Percentiles rank a stretch among this genome's conserved stretches.
Conservation (phyloP, 1,140 invertebrate species). For the Brachionus rubens region DNA sequence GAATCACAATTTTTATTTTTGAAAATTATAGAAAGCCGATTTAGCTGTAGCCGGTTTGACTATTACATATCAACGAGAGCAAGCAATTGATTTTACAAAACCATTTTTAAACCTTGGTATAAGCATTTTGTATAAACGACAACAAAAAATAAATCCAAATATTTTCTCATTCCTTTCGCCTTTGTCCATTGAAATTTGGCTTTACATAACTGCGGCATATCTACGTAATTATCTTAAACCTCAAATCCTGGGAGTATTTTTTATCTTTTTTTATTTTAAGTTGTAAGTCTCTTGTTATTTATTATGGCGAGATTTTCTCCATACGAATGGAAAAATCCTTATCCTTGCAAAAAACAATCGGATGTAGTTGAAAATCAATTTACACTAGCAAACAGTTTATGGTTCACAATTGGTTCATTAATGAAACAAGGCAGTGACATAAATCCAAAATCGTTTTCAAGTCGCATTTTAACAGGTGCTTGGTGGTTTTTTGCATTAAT, state of each 20-base stretch:
- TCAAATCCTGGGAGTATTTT: too few relatives aligned
- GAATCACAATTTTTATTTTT: too few relatives aligned
- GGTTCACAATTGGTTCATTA: conserved; percentile 79
- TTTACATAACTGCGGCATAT: conserved; percentile 61
- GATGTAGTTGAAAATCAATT: conserved; percentile 84
- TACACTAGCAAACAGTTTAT: conserved; percentile 83
- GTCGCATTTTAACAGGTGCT: conserved; percentile 87
- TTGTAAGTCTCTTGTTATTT: conserved; percentile 88
- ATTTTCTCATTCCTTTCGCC: conserved; percentile 43
- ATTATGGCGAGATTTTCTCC: conserved; percentile 93
- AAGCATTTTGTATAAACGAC: conserved; percentile 62
- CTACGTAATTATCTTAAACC: conserved; percentile 50
- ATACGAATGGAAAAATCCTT: conserved; percentile 92
- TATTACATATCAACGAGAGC: conserved; percentile 84
- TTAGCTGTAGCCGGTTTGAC: conserved; percentile 87
- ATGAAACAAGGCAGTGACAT: conserved; percentile 56
- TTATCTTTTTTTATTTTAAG: conserved; percentile 48
- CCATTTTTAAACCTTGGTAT: conserved; percentile 85
- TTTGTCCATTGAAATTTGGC: conserved; percentile 59
- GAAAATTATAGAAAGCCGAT: conserved; percentile 81
- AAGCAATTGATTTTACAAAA: conserved; percentile 89
- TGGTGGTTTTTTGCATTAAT: conserved; percentile 99
- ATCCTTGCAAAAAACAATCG: conserved; percentile 78
- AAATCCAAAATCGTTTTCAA: conserved; percentile 69
- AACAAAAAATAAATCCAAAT: conserved; percentile 65